Base-by-base conservation (phyloP, 2,113 vertebrate genomes). In the Cygnus atratus region DNA sequence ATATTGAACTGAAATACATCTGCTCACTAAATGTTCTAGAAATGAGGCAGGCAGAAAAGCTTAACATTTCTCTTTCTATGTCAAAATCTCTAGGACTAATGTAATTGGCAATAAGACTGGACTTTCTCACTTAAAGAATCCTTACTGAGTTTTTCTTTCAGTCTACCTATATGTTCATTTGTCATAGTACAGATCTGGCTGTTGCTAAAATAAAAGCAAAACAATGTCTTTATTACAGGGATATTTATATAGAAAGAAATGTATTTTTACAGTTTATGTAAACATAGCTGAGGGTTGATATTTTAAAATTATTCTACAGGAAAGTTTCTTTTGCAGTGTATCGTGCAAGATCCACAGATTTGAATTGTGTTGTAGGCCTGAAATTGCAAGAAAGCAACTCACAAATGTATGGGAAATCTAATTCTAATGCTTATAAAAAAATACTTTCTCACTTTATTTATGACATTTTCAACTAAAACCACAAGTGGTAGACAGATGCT, bases 401-500 rank as follows among this genome's bases (percentile, higher is more conserved):
- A 37, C 61, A 73, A 74, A 88, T 33, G 2, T 25, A 82, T 58
- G 44, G 48, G 20, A 12, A 89, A 44, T 84, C n/a, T 75, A 82
- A 73, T 76, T 83, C 31, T 83, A 82, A 79, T 63, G 4, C 39
- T 77, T n/a, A 43, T 48, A 57, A 74, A 80, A 10, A 9, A 39
- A 67, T 68, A 5, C 26, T 83, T 85, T 95, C 63, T 79, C 7
- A 0, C 10, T 80, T 87, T 19, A 57, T 61, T 31, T 70, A 50
- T 37, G 62, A 78, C 33, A 83, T 94, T 94, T 97, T 89, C 67
- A 85, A 85, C 87, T 58, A 62, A 87, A 92, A 91, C 73, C 48
- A 57, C 71, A 76, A 41, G 10, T 68, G 9, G 68, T 18, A 84
- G 31, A 59, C 9, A 87, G 37, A 71, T 35, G 55, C 26, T 44